Evolutionary conservation across 2,797 vertebrate genomes (phyloP), one percentile per base, ranked within the genome.

Genomic region (Anabacerthia variegaticeps): DNA sequence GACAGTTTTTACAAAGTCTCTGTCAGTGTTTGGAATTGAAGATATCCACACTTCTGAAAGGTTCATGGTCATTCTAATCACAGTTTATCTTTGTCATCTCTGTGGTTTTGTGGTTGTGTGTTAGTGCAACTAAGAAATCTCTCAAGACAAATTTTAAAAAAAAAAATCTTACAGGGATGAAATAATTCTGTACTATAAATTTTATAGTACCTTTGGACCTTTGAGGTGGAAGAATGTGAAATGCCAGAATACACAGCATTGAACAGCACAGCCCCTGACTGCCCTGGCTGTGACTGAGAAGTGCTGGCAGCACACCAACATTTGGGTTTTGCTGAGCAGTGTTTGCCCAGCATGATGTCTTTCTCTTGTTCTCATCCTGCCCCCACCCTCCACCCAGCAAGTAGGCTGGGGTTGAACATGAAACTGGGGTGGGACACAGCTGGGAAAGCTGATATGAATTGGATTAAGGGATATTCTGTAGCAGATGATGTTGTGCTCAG

Each of bases 211-310:
- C 12, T 61, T 15, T 56, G 59, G 59, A 34, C 43, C 5, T 83
- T 59, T 58, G 44, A 11, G 23, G 10, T 12, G 15, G 14, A 71
- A n/a, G 34, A 72, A 72, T 36, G 15, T 12, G 12, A 80, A 75
- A 61, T 2, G 3, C 11, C 56, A 59, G 39, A 12, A 54, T 18
- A 52, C 22, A 21, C 0, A 1, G 12, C 3, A 3, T 26, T 37
- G 39, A 22, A 11, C 12, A 21, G 12, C 13, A 14, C 12, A 26
- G 37, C 10, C 6, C 8, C 21, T 49, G 54, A 0, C 4, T 14
- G 10, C 19, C 7, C 34, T 34, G 55, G 2, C 12, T 46, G 15
- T 48, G 12, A 46, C 26, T 48, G 44, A 63, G 28, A 11, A 27
- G 16, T 12, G 23, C 9, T 36, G 26, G 21, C 14, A 85, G 41